Base-by-base conservation (phyloP, 2,113 vertebrate genomes). In the Rhinolophus ferrumequinum region DNA sequence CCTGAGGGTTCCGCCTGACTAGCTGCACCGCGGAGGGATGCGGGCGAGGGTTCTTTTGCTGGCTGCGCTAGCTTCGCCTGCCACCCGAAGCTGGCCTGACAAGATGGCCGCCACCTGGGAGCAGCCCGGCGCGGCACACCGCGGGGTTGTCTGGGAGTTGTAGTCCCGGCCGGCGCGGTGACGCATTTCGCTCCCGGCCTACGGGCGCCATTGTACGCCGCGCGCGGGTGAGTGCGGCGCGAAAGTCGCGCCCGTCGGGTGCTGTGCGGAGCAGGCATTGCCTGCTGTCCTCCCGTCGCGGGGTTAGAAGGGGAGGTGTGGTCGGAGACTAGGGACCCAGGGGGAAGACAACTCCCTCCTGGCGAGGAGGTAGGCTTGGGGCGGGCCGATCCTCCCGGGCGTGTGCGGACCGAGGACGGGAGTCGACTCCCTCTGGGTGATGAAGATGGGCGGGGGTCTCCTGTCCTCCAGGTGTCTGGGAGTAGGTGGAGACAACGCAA, bases 81-180 rank as follows among this genome's bases (percentile, higher is more conserved):
- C 6, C 0, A 22, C 62, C 8, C 33, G 4, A 10, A n/a, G 44
- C 50, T 11, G 47, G 50, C 56, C 6, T 1, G 18, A 1, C 77
- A 94, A 93, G 12, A 93, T 93, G 87, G 75, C 94, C 15, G 14
- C 66, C 8, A 52, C 24, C 19, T 7, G 5, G 47, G 14, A 4
- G 81, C 35, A 7, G 28, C 22, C 21, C 0, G n/a, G 22, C 15
- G 50, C n/a, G 26, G 47, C 22, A 8, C 26, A 22, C 56, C 54
- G 87, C 90, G 73, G 90, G 88, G 84, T 33, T 60, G 10, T 30
- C 96, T 97, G 97, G 96, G 95, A 98, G 56, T 97, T 96, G 97
- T 97, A 98, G 97, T 98, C 62, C 94, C 0, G 9, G 3, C 64
- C 2, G 2, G 33, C 56, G 30, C 38, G 12, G 62, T 95, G 97